Base-by-base conservation (phyloP, 2,888 invertebrate species). In the Archaeoteleia sp. region DNA sequence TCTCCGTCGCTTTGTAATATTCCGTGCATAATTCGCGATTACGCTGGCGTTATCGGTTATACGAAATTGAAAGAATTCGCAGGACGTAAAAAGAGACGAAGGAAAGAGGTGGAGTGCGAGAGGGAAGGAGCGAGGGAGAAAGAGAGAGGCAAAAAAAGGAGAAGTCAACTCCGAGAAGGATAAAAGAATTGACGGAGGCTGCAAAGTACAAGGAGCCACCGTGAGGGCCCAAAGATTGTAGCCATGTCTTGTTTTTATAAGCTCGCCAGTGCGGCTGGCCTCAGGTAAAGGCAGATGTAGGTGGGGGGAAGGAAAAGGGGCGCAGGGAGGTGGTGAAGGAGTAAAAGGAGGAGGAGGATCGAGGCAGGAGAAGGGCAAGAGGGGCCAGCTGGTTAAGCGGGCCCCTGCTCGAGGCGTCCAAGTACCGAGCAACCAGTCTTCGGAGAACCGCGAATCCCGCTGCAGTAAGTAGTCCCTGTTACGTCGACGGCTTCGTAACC, bases 241-340 rank as follows among this genome's bases (percentile, higher is more conserved):
- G 82, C 83, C 73, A 73, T 82, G 85, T 85, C 85, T 84, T 84
- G 84, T 85, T 85, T 84, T 84, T 85, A 82, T 83, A 84, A 82
- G 82, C 81, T 80, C 78, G 75, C 79, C 81, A 77, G 80, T 82
- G 79, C 81, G 79, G 75, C 75, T 78, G 74, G 72, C 77, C 79
- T 76, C 71, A 75, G 76, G 78, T 75, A 78, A 75, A 74, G 71
- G 70, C 66, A 66, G 72, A 32, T 17, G 25, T 51, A 35, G 48
- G 66, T 55, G 54, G 67, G 62, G 67, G 57, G 53, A 63, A 53
- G 62, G 65, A 45, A 51, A 62, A 30, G 65, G 62, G 43, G 63
- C 58, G 39, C 48, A 63, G 54, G 63, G 55, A 65, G 70, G 63
- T 46, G 55, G 61, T 34, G 66, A 57, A 40, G 61, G 70, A 68